A percentile compares a stretch with the other conserved stretches of the same genome.
Conservation (phyloP, 2,797 vertebrate species). For the Gallirallus australis region DNA sequence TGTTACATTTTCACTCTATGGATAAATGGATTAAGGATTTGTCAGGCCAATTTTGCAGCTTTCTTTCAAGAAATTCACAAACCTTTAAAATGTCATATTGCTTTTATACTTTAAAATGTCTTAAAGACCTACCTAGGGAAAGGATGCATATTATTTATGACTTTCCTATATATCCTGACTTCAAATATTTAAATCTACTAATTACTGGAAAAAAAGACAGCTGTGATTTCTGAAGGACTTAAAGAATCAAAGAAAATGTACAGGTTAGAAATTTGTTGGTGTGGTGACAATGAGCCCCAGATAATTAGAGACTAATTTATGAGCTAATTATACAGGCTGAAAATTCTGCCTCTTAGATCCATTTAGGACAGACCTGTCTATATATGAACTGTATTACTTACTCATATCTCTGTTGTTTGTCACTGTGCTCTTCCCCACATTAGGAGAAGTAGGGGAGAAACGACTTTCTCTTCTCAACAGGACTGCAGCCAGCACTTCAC, state of each 20-base stretch:
- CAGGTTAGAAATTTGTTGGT: neutral
- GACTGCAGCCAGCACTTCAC: neutral
- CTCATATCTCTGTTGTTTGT: neutral
- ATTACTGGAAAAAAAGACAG: constrained; percentile 14
- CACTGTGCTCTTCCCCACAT: accelerated
- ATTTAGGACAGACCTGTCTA: neutral
- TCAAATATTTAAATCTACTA: constrained; percentile 51
- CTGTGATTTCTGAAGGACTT: neutral
- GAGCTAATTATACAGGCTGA: neutral
- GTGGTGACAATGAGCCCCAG: neutral
- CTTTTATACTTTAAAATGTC: constrained; percentile 40
- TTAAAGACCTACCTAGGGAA: constrained; percentile 23
- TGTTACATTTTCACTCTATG: constrained; percentile 27
- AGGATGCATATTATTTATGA: constrained; percentile 16
- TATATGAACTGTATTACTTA: neutral
- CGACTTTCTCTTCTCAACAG: neutral
- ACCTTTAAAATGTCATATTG: constrained; percentile 38
- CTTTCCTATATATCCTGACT: neutral
- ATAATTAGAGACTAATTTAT: neutral
- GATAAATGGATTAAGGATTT: constrained; percentile 49
- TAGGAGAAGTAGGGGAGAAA: neutral
- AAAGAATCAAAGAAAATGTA: neutral
- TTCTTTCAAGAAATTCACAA: constrained; percentile 48
- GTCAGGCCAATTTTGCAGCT: constrained; percentile 40
- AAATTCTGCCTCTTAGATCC: neutral